phyloP scores from a whole-genome alignment of 2,888 invertebrate genomes.

The Terebella lapidaria region DNA sequence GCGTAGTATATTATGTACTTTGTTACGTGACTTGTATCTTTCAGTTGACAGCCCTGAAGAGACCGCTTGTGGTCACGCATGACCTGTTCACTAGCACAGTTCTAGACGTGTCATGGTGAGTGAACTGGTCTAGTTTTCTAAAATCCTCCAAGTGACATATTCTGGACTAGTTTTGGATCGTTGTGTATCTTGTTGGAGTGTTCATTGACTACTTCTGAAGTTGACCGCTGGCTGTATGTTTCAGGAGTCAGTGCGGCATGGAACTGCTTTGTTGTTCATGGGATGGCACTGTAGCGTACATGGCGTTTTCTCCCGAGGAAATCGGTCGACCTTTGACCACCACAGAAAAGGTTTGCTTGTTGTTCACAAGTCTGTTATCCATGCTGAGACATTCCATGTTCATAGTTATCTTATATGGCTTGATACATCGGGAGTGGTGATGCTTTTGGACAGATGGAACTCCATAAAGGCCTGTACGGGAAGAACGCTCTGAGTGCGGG shows the following conservation, averaged over 20 bases:
- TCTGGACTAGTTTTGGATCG: too few species aligned
- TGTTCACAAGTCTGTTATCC: too few species aligned
- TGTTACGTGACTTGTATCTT: slow-evolving; percentile 23
- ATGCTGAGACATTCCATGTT: too few species aligned
- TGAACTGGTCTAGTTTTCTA: too few species aligned
- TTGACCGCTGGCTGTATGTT: too few species aligned
- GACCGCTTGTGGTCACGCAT: slow-evolving; percentile 91
- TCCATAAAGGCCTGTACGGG: slow-evolving; percentile 84
- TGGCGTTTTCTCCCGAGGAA: slow-evolving; percentile 81
- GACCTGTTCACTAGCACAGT: slow-evolving; percentile 91
- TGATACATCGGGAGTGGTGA: too few species aligned
- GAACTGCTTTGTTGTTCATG: slow-evolving; percentile 88
- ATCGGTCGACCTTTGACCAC: slow-evolving; percentile 78
- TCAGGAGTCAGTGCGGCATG: slow-evolving; percentile 41
- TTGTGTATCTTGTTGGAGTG: too few species aligned
- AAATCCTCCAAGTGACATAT: too few species aligned
- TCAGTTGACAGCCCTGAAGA: slow-evolving; percentile 75
- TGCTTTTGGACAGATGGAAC: slow-evolving; percentile 59
- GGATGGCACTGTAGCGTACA: slow-evolving; percentile 87
- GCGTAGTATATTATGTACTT: too few species aligned
- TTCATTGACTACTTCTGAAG: too few species aligned
- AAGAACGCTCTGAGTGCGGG: slow-evolving; percentile 60
- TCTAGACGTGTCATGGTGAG: slow-evolving; percentile 84
- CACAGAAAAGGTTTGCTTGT: slow-evolving; percentile 72
- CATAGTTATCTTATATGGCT: too few species aligned